Evolutionary conservation across 2,113 vertebrate genomes (phyloP).

Genomic region (Trichechus manatus): DNA sequence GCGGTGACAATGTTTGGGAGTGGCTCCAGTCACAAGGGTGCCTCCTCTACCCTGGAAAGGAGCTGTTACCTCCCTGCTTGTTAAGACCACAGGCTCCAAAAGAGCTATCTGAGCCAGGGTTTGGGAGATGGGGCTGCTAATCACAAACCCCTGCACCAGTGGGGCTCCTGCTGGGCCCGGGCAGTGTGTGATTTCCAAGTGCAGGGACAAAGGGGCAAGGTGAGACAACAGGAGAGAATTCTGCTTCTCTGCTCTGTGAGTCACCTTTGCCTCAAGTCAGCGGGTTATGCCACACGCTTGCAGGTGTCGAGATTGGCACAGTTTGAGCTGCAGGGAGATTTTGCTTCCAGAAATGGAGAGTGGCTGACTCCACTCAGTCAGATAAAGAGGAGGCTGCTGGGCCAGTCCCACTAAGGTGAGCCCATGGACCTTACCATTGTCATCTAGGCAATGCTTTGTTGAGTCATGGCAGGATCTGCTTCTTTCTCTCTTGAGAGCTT

Average conservation of each 20-base stretch:
- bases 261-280: constrained; percentile 16
- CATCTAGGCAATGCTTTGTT: neutral
- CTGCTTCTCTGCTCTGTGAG: accelerated
- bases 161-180: neutral
- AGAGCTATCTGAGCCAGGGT: neutral
- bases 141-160: neutral
- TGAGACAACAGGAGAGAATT: accelerated
- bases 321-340: neutral
- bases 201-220: constrained; percentile 36
- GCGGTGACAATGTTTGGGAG: neutral
- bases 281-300: neutral
- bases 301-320: neutral
- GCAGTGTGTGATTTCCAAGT: neutral
- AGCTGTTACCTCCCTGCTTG: neutral
- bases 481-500: neutral
- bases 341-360: neutral
- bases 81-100: neutral
- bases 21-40: neutral
- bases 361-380: neutral
- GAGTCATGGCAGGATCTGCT: neutral
- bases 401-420: neutral
- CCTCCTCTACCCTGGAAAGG: neutral
- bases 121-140: neutral
- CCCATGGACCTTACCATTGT: neutral
- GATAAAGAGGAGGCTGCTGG: neutral